A percentile compares a stretch with the other conserved stretches of the same genome.
phyloP scores from a whole-genome alignment of 2,888 invertebrate genomes.

The Tuberolachnus salignus region DNA sequence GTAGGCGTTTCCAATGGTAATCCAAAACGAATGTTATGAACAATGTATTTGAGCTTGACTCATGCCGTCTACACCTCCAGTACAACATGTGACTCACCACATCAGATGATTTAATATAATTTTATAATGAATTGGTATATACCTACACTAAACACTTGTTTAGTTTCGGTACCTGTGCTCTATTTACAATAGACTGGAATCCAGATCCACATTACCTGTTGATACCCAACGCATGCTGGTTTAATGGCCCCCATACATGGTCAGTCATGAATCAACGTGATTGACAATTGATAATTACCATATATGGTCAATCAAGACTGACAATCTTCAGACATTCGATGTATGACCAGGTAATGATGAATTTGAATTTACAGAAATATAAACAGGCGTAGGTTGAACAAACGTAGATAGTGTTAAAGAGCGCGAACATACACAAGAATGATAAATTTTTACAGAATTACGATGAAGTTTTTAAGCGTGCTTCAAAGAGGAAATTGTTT shows the following conservation, averaged over 20 bases:
- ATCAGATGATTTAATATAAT: constrained; percentile 76
- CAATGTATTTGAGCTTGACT: constrained; percentile 86
- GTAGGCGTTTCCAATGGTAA: constrained; percentile 78
- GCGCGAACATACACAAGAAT: constrained; percentile 7
- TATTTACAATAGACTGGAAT: constrained; percentile 91
- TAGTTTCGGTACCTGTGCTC: constrained; percentile 74
- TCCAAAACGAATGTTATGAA: constrained; percentile 86
- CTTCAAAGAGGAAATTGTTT: constrained; percentile 24
- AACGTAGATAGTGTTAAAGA: too few relatives aligned
- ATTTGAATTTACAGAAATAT: constrained; percentile 16
- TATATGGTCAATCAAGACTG: too few relatives aligned
- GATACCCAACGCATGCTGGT: constrained; percentile 83
- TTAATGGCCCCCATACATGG: too few relatives aligned
- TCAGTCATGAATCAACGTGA: too few relatives aligned
- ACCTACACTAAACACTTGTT: neutral
- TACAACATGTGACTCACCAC: constrained; percentile 83
- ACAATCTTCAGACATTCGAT: too few relatives aligned
- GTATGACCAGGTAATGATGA: constrained; percentile 4
- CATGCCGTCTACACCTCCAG: constrained; percentile 95
- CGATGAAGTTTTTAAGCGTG: constrained; percentile 38
- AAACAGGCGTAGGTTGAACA: too few relatives aligned
- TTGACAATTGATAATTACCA: too few relatives aligned
- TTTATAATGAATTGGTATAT: constrained; percentile 6
- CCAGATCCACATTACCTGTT: constrained; percentile 97
- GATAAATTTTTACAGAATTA: constrained; percentile 29